A percentile compares a stretch with the other conserved stretches of the same genome.
These are phyloP conservation scores for Ramazzottius varieornatus DNA, from an alignment of 2,888 invertebrate genomes.

Conservation along the genomic window DNA sequence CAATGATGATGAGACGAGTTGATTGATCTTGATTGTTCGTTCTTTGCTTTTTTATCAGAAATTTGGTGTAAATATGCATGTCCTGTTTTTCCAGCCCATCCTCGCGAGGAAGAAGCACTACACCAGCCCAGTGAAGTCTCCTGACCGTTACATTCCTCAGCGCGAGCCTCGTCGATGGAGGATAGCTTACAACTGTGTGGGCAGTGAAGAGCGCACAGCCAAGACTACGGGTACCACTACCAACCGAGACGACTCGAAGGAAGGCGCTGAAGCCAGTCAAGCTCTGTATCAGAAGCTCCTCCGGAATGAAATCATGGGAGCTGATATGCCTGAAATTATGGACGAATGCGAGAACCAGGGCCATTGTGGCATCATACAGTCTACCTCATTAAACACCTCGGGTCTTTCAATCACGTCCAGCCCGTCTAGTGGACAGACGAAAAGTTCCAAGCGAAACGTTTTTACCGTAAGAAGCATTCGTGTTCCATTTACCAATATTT, in stretches of 20 bases:
- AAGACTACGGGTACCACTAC: neutral
- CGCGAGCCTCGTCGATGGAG: neutral
- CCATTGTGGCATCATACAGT: neutral
- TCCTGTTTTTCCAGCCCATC: too few relatives aligned
- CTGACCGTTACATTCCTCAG: neutral
- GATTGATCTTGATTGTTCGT: too few relatives aligned
- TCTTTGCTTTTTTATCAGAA: too few relatives aligned
- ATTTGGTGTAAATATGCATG: too few relatives aligned
- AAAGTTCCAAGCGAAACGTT: neutral
- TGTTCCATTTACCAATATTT: conserved; percentile 2
- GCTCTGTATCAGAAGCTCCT: neutral
- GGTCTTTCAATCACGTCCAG: neutral
- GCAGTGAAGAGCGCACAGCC: neutral
- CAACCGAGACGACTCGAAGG: neutral
- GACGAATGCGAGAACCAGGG: neutral
- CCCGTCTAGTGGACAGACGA: neutral
- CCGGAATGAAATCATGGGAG: neutral
- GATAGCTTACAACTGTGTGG: neutral
- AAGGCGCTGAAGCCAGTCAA: neutral
- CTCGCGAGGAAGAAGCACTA: neutral
- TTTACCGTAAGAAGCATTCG: neutral
- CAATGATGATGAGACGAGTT: too few relatives aligned
- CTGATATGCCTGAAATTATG: neutral
- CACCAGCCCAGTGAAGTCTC: neutral
- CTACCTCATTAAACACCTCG: neutral